Base-by-base conservation (phyloP, 2,113 vertebrate species). In the Phrynosoma platyrhinos region DNA sequence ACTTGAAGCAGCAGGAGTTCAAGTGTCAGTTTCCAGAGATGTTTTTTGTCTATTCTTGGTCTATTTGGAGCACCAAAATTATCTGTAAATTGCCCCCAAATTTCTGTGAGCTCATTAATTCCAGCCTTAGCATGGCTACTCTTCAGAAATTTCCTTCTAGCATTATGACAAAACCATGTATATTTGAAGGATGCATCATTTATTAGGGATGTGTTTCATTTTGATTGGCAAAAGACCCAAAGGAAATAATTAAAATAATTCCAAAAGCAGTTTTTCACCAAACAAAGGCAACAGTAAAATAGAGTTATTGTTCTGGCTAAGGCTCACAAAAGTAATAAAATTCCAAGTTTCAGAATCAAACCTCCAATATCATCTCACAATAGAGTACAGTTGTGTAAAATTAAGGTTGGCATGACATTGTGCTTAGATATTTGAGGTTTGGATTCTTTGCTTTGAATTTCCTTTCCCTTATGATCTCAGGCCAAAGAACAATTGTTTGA, bases 341-440 rank as follows among this genome's bases (percentile, higher is more conserved):
- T 79, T 90, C 85, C 82, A 88, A 36, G 0, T 84, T 86, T 92
- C 87, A 94, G 94, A 92, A 95, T 93, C 91, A 93, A 94, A 91
- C 93, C 88, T 93, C 91, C 88, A 92, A 80, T 91, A 93, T 93
- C 93, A 93, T 87, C 90, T 94, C 86, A n/a, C 79, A 94, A 94
- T 52, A 92, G 93, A 74, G 85, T 91, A 94, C 3, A 0, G 85
- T 94, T 95, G 92, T n/a, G 62, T 95, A 96, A 95, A 95, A 92
- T 88, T 90, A 94, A 94, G 91, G 85, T 78, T 95, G 91, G 92
- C 93, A 94, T 58, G 82, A 84, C 27, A 55, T 0, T 89, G 87
- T 81, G 91, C 88, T 92, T 86, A 94, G 87, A 95, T 93, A 92
- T 55, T 94, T 95, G 94, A 95, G 93, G 93, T 91, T 90, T 95